Evolutionary conservation across 2,888 invertebrate genomes (phyloP), one percentile per base, ranked within the genome.

Genomic region (Saturnia japonica): DNA sequence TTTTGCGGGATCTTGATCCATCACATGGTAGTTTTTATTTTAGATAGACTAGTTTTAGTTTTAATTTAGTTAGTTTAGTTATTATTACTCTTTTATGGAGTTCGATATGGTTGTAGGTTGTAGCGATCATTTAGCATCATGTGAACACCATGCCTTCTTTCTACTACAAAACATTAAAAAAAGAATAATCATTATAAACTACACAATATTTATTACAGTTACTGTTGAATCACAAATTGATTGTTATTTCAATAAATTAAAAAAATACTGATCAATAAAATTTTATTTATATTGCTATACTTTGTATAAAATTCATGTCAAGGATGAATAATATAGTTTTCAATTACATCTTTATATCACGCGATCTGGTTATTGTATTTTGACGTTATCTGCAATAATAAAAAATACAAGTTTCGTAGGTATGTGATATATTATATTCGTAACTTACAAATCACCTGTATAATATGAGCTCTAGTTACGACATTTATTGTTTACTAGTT

Each of bases 291-390:
- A 25, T 25, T 25, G 19, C 1, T 51, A 51, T 51, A 1, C 19
- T 51, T 51, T 51, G 19, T 19, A 16, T 3, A 25, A 28, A 25
- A 57, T 25, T 25, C 12, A 25, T 57, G 57, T 57, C 57, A 57
- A 57, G 57, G 57, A 25, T 57, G 28, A 57, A 57, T 57, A 66
- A 71, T 45, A 40, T 66, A 25, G 51, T 68, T 68, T 57, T 25
- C 57, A 67, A 64, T 51, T 57, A 67, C 47, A 57, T 54, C 22
- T 34, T 25, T 67, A 67, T 72, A 45, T 69, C 72, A 45, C 45
- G 64, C 72, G 71, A 72, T 72, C 72, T 69, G 64, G 11, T 57
- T 64, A 40, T 19, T 11, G 9, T n/a, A 64, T 40, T 64, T 57
- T 16, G 40, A 64, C 19, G 19, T 64, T 64, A 40, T 64, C 64